phyloP scores from a whole-genome alignment of 2,888 invertebrate genomes.

The Zhuqinia jingwanae region DNA sequence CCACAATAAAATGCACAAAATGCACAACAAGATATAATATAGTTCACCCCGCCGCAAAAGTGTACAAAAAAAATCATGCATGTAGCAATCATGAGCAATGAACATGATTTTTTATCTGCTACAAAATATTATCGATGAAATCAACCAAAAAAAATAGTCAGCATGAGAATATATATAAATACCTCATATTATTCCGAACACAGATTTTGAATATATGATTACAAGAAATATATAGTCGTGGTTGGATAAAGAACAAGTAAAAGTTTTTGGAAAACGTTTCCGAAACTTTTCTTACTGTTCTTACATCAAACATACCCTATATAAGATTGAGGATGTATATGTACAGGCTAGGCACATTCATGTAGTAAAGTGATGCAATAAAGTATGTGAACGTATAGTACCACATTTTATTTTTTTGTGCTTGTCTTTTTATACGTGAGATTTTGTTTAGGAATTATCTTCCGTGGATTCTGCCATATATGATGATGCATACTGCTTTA shows the following conservation, averaged over 20 bases:
- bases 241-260: not conserved
- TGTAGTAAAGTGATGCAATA: too few species aligned
- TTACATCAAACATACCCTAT: not conserved
- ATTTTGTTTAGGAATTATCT: constrained; percentile 63
- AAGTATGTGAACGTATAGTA: too few species aligned
- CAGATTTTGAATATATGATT: constrained; percentile 9
- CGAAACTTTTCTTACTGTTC: constrained; percentile 20
- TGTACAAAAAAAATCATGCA: too few species aligned
- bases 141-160: constrained; percentile 1
- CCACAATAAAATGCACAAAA: too few species aligned
- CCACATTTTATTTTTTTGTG: too few species aligned
- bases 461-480: constrained; percentile 6
- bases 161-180: not conserved
- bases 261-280: constrained; percentile 22
- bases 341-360: not conserved
- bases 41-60: too few species aligned
- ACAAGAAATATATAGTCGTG: not conserved
- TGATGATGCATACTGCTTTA: too few species aligned
- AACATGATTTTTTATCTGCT: not conserved
- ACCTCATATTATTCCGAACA: not conserved
- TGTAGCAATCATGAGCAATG: too few species aligned
- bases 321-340: not conserved
- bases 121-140: constrained; percentile 23
- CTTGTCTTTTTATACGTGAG: constrained; percentile 23
- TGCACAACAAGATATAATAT: too few species aligned